A percentile compares a stretch with the other conserved stretches of the same genome.
phyloP scores from a whole-genome alignment of 2,888 invertebrate species.

The Caenorhabditis becei region DNA sequence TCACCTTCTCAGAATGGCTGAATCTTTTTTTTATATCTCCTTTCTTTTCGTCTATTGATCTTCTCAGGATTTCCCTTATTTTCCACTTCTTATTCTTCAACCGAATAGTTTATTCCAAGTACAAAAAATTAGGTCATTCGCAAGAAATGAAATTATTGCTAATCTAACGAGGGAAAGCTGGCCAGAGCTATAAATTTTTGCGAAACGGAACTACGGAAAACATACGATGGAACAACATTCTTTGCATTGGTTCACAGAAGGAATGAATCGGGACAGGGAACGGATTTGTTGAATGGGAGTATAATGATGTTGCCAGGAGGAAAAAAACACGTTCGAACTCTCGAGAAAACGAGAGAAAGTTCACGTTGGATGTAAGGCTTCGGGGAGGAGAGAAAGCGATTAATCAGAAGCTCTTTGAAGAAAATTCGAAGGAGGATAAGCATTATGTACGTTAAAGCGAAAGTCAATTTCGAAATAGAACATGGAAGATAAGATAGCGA shows the following conservation, averaged over 20 bases:
- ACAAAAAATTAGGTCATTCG: slow-evolving; percentile 16
- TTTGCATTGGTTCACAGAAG: not conserved
- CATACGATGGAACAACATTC: not conserved
- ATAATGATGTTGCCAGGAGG: slow-evolving; percentile 48
- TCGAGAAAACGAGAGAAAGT: slow-evolving; percentile 12
- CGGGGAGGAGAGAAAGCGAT: slow-evolving; percentile 6
- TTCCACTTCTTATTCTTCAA: not conserved
- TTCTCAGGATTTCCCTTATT: not conserved
- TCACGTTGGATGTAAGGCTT: slow-evolving; percentile 37
- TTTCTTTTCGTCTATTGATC: no score
- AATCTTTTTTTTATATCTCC: no score
- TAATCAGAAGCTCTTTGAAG: slow-evolving; percentile 23
- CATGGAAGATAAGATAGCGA: not conserved
- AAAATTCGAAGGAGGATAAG: slow-evolving; percentile 41
- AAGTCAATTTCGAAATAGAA: slow-evolving; percentile 29
- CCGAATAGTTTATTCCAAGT: slow-evolving; percentile 25
- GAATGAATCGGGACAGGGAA: slow-evolving; percentile 41
- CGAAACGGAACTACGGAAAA: not conserved
- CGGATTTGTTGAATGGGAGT: slow-evolving; percentile 13
- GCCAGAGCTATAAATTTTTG: not conserved
- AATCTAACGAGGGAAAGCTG: slow-evolving; percentile 6
- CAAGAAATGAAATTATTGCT: not conserved
- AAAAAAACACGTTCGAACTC: slow-evolving; percentile 29
- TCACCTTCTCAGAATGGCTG: not conserved
- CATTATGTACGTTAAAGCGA: slow-evolving; percentile 63